These are phyloP conservation scores for Yponomeuta plumbellus DNA, from an alignment of 2,888 invertebrate species.

Conservation along the genomic window DNA sequence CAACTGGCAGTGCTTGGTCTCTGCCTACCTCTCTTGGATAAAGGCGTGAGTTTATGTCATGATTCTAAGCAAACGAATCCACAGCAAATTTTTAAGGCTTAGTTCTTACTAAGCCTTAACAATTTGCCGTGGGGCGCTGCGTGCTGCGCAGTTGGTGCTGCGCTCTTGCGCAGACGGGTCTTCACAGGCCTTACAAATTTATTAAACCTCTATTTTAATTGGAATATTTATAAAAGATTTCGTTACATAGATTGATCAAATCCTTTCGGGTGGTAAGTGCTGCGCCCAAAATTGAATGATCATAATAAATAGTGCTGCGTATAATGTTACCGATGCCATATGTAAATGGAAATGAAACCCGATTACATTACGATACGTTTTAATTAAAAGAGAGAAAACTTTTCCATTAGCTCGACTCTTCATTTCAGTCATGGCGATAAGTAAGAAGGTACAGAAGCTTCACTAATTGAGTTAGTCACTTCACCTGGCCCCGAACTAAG, in stretches of 20 bases:
- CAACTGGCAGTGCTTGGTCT: too few relatives aligned
- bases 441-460: not conserved
- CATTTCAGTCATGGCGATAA: not conserved
- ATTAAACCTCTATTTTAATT: too few relatives aligned
- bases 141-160: too few relatives aligned
- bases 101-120: too few relatives aligned
- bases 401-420: conserved; percentile 31
- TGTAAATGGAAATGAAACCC: conserved; percentile 25
- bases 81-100: too few relatives aligned
- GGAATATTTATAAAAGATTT: not conserved
- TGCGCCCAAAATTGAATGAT: conserved; percentile 5
- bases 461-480: not conserved
- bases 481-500: too few relatives aligned
- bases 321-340: conserved; percentile 25
- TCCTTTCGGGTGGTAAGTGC: not conserved
- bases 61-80: too few relatives aligned
- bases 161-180: too few relatives aligned
- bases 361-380: conserved; percentile 34
- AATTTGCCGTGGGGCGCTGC: too few relatives aligned
- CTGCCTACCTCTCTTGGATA: too few relatives aligned
- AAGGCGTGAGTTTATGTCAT: too few relatives aligned
- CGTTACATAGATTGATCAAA: not conserved
- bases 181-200: too few relatives aligned
- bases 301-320: conserved; percentile 13
- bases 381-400: conserved; percentile 35